A percentile compares a stretch with the other conserved stretches of the same genome.
Evolutionary conservation across 2,113 vertebrate species (phyloP).

Genomic region (Chiloscyllium plagiosum): DNA sequence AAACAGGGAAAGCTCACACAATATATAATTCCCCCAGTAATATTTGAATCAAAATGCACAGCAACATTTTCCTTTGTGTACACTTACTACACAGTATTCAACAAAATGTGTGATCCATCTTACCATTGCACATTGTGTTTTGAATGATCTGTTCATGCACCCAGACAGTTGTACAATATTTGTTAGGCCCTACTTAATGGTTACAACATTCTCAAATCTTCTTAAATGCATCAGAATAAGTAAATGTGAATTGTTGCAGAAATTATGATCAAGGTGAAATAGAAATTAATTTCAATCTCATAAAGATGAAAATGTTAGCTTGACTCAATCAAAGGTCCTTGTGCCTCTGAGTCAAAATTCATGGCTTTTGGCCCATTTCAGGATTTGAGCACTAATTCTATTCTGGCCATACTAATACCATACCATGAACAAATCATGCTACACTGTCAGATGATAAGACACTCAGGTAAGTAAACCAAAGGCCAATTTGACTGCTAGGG

Average conservation of each 20-base stretch:
- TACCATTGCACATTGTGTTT: background rate
- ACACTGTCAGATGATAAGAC: background rate
- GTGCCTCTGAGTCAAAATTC: background rate
- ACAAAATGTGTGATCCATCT: background rate
- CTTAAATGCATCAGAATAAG: background rate
- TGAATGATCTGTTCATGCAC: background rate
- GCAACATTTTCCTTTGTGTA: background rate
- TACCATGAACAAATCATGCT: background rate
- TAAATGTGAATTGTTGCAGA: background rate
- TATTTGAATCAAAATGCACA: background rate
- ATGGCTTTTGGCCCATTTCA: background rate
- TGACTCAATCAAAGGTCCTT: background rate
- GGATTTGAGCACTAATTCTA: background rate
- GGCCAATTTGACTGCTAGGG: background rate
- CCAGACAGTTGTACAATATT: background rate
- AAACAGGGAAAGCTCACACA: background rate
- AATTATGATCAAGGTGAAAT: background rate
- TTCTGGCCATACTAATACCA: background rate
- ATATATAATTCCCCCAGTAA: background rate
- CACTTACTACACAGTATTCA: background rate
- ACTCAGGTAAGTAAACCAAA: background rate
- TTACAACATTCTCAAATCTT: background rate
- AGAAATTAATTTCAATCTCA: background rate
- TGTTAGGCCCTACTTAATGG: background rate
- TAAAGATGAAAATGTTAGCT: background rate